Percentiles rank a stretch among this genome's conserved stretches.
Conservation (phyloP, 2,888 invertebrate species). For the Fragum sueziense region DNA sequence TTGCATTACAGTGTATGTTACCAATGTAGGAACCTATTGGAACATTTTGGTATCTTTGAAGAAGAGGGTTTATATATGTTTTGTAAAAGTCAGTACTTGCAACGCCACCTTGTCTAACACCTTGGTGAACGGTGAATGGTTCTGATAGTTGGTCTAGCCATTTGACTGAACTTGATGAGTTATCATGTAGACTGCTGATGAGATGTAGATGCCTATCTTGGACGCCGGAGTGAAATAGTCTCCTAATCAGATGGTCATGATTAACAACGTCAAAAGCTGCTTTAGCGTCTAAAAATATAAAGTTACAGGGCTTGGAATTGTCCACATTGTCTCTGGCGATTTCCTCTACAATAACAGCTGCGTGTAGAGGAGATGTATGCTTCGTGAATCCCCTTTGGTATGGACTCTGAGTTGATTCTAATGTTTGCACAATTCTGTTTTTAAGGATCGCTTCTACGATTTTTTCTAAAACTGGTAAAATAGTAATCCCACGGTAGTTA, state of each 20-base stretch:
- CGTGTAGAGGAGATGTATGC: neutral
- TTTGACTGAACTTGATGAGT: neutral
- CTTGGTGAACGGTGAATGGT: neutral
- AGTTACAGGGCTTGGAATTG: too few species aligned
- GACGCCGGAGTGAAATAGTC: neutral
- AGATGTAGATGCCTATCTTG: neutral
- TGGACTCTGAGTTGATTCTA: neutral
- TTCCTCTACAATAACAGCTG: neutral
- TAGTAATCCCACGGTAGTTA: neutral
- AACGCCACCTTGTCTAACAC: conserved; percentile 7
- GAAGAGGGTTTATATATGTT: neutral
- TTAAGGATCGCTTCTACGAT: neutral
- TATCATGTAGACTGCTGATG: neutral
- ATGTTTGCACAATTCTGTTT: neutral
- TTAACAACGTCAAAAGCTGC: conserved; percentile 2
- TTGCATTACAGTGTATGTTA: neutral
- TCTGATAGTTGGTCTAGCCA: neutral
- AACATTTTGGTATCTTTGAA: neutral
- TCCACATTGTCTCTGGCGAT: neutral
- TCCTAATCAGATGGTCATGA: neutral
- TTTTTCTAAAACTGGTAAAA: neutral
- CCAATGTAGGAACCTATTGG: neutral
- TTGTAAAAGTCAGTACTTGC: neutral
- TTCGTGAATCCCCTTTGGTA: conserved; percentile 5
- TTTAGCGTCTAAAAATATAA: neutral